Evolutionary conservation across 1,140 invertebrate species (phyloP).

Genomic region (Aphelenchoides avenae): DNA sequence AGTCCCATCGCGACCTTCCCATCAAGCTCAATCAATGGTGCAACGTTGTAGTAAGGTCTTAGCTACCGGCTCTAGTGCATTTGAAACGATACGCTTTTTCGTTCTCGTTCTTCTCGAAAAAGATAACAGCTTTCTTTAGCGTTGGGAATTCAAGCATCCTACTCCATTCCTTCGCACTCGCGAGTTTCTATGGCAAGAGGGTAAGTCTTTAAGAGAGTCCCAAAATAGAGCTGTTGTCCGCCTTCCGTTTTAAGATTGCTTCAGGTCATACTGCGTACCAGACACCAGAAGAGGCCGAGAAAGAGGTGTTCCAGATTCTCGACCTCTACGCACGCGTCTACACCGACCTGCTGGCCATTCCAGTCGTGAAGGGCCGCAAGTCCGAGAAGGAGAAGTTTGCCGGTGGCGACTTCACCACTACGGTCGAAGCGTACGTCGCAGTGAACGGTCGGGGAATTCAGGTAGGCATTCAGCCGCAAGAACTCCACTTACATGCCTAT

Average conservation of each 20-base stretch:
- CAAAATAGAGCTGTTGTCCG: constrained; percentile 1
- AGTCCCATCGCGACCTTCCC: constrained; percentile 93
- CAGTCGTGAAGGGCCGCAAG: constrained; percentile 88
- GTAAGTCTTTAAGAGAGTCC: constrained; percentile 3
- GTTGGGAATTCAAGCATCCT: constrained; percentile 99
- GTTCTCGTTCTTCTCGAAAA: background rate
- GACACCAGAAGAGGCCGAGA: constrained; percentile 73
- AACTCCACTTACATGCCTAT: no score
- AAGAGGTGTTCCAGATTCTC: constrained; percentile 69
- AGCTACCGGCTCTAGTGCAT: background rate
- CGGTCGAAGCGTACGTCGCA: constrained; percentile 88
- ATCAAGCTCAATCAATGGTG: constrained; percentile 97
- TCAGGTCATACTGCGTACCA: constrained; percentile 84
- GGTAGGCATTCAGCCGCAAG: no score
- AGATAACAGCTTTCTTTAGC: constrained; percentile 63
- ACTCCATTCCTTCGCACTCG: constrained; percentile 93
- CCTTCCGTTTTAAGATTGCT: background rate
- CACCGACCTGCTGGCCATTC: constrained; percentile 85
- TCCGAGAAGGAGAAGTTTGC: constrained; percentile 99
- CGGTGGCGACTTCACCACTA: constrained; percentile 93
- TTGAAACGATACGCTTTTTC: background rate
- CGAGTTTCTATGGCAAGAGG: constrained; percentile 99
- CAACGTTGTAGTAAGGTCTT: constrained; percentile 76
- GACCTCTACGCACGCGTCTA: constrained; percentile 84
- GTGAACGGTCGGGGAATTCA: constrained; percentile 91